Percentiles rank a stretch among this genome's conserved stretches.
Evolutionary conservation across 2,888 invertebrate genomes (phyloP).

Genomic region (Octodonta nipae): DNA sequence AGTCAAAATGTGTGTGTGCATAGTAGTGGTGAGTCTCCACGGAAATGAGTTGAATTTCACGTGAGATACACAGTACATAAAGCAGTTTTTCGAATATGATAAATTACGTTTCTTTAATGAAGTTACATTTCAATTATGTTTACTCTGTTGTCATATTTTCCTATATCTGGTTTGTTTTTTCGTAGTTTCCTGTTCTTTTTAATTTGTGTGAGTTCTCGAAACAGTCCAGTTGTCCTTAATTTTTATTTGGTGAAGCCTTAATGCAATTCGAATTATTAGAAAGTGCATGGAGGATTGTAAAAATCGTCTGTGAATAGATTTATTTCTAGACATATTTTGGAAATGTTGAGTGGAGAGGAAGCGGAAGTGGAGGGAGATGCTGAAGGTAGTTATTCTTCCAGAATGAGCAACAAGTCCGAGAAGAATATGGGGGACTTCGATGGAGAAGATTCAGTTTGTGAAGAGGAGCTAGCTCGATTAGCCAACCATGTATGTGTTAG

Average conservation of each 20-base stretch:
- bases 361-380: slow-evolving; percentile 42
- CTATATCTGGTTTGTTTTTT: too few relatives aligned
- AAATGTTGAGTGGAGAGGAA: slow-evolving; percentile 52
- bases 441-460: slow-evolving; percentile 78
- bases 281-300: too few relatives aligned
- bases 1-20: too few relatives aligned
- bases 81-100: too few relatives aligned
- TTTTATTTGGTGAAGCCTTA: too few relatives aligned
- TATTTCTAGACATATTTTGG: slow-evolving; percentile 45
- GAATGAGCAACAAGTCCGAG: slow-evolving; percentile 83
- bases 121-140: too few relatives aligned
- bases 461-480: slow-evolving; percentile 64
- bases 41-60: too few relatives aligned
- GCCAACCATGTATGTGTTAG: slow-evolving; percentile 47
- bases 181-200: not conserved
- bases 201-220: not conserved
- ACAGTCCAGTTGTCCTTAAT: not conserved
- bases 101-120: too few relatives aligned
- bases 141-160: too few relatives aligned
- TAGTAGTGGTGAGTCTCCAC: too few relatives aligned
- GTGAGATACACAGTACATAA: too few relatives aligned
- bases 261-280: too few relatives aligned
- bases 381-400: slow-evolving; percentile 80
- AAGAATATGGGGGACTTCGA: slow-evolving; percentile 92
- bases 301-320: slow-evolving; percentile 7